Base-by-base conservation (phyloP, 2,797 vertebrate species). In the Garrulus glandarius region DNA sequence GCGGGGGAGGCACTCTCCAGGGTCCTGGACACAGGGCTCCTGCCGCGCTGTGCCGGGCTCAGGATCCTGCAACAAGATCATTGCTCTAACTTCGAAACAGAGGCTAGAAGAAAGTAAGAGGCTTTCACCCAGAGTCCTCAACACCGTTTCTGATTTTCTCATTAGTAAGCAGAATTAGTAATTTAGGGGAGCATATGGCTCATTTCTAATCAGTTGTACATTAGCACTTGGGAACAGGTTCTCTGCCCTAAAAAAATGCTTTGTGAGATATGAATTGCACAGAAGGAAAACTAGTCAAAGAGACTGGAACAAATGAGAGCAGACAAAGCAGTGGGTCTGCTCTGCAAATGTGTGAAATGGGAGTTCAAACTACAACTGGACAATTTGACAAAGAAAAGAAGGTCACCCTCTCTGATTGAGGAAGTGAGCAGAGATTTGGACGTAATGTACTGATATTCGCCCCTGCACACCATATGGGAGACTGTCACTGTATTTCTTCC, bases 41-140 rank as follows among this genome's bases (percentile, higher is more conserved):
- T 3, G 13, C 24, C 0, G 0, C 0, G 0, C 32, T 5, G 3
- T 1, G 30, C 0, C 18, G 1, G 16, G 8, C 1, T 2, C 26
- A 8, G 29, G 5, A 1, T 13, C 7, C 0, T 0, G 5, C 29
- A 36, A 24, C 39, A 50, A 15, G 6, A 29, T 0, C 34, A 3
- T 21, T 4, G 5, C 53, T 77, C 43, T 13, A 22, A 23, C 32
- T 44, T 46, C n/a, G 13, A 11, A 29, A 21, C 0, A 39, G 47
- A 23, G 0, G 1, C 3, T 1, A 30, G 11, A 9, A 63, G 36
- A 74, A 50, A 39, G 13, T 7, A 23, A 29, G 16, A 21, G 55
- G 7, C 29, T 64, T 82, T 77, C 56, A 6, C 5, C 13, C 20
- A 16, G 19, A 69, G 37, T 14, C 47, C 44, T 80, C 52, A 39